phyloP scores from a whole-genome alignment of 2,797 vertebrate genomes.

The Siniperca obscura region DNA sequence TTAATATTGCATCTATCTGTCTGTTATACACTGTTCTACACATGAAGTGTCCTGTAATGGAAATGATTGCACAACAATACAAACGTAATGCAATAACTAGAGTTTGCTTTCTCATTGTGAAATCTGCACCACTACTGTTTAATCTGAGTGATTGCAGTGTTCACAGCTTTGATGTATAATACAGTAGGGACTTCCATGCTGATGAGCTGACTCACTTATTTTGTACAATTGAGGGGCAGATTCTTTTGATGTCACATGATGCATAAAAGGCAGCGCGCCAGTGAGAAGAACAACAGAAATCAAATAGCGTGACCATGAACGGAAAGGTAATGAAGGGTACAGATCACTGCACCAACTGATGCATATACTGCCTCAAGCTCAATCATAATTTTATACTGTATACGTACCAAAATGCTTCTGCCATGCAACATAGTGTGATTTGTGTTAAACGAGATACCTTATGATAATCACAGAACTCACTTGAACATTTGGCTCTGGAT shows the following conservation, averaged over 20 bases:
- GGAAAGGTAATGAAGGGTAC: slow-evolving; percentile 60
- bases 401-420: not conserved
- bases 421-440: not conserved
- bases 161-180: slow-evolving; percentile 47
- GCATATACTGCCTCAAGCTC: not conserved
- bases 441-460: not conserved
- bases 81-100: slow-evolving; percentile 33
- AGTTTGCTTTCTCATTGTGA: slow-evolving; percentile 42
- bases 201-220: slow-evolving; percentile 70
- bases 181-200: slow-evolving; percentile 34
- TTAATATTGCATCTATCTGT: not conserved
- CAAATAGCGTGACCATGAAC: slow-evolving; percentile 68
- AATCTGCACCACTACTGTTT: slow-evolving; percentile 29
- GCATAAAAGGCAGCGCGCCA: slow-evolving; percentile 70
- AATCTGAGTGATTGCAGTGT: slow-evolving; percentile 34
- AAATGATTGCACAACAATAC: slow-evolving; percentile 18
- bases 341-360: not conserved
- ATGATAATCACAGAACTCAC: not conserved
- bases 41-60: not conserved
- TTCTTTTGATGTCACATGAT: slow-evolving; percentile 74
- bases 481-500: not conserved
- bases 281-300: slow-evolving; percentile 64
- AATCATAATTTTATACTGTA: not conserved
- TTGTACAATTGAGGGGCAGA: slow-evolving; percentile 61
- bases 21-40: not conserved